A percentile compares a stretch with the other conserved stretches of the same genome.
These are phyloP conservation scores for Epinotia bilunana DNA, from an alignment of 2,888 invertebrate species.

Conservation along the genomic window DNA sequence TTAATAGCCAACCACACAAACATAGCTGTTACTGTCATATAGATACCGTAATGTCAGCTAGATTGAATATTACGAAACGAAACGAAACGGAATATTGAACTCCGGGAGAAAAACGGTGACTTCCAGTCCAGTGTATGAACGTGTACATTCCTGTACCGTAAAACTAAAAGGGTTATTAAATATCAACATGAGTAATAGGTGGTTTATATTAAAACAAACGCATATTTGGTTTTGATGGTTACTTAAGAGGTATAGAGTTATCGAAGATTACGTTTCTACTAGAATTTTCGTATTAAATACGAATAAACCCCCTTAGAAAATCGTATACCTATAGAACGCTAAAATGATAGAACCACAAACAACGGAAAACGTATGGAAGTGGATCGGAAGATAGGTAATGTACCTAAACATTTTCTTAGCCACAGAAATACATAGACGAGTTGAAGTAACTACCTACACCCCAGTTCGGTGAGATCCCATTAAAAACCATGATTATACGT, in stretches of 20 bases:
- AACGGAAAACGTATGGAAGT: neutral
- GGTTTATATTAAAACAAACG: neutral
- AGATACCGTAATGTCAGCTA: conserved; percentile 27
- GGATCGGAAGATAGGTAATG: neutral
- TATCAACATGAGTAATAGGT: neutral
- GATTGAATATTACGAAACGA: conserved; percentile 35
- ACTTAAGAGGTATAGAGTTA: neutral
- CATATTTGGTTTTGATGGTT: neutral
- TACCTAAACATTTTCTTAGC: neutral
- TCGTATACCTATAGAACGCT: neutral
- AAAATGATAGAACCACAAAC: neutral
- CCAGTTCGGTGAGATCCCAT: neutral
- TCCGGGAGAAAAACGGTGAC: neutral
- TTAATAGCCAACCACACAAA: conserved; percentile 2
- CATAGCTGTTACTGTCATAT: conserved; percentile 25
- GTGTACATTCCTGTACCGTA: no score
- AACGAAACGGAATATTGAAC: conserved; percentile 14
- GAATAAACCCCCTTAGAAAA: neutral
- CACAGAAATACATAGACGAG: neutral
- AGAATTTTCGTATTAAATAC: neutral
- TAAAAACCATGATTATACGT: neutral
- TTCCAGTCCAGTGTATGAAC: neutral
- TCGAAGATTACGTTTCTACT: neutral
- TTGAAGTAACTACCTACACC: neutral
- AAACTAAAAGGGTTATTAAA: neutral